Evolutionary conservation across 37 sponge, comb jelly and placozoan species (phyloP).

Genomic region (Geodia barretti): DNA sequence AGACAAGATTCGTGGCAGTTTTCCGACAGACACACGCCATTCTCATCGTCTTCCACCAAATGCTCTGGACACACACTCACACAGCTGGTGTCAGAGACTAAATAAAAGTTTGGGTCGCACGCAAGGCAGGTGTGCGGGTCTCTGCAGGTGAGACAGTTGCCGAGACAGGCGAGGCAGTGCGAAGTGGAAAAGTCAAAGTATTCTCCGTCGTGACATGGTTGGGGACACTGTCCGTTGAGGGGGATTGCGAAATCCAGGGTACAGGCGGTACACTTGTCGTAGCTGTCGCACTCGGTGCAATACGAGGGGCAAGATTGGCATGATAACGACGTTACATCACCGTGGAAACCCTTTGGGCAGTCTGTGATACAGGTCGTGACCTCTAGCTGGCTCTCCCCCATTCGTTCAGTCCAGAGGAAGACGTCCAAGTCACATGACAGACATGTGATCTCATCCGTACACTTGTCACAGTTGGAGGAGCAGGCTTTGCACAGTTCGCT

Average conservation of each 20-base stretch:
- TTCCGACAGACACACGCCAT: constrained; percentile 5
- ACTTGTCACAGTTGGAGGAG: constrained; percentile 26
- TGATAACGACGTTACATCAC: not conserved
- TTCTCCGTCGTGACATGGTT: constrained; percentile 27
- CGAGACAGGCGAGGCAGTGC: constrained; percentile 37
- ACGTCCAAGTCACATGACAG: not conserved
- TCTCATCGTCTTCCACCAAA: constrained; percentile 10
- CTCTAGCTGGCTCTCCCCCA: constrained; percentile 8
- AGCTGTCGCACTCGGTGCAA: constrained; percentile 22
- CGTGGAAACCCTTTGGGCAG: constrained; percentile 28
- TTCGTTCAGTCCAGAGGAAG: not conserved
- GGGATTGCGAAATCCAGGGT: constrained; percentile 6
- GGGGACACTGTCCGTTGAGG: constrained; percentile 29
- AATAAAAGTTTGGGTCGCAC: constrained; percentile 27
- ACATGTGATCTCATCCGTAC: constrained; percentile 37
- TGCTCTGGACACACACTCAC: constrained; percentile 34
- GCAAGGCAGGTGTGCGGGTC: constrained; percentile 15
- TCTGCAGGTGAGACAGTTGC: constrained; percentile 21
- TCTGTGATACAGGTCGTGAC: not conserved
- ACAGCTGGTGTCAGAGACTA: constrained; percentile 21
- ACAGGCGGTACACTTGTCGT: constrained; percentile 22
- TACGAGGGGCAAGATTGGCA: constrained; percentile 17
- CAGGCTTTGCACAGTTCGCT: constrained; percentile 4
- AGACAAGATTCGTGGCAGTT: constrained; percentile 50
- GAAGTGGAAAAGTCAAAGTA: constrained; percentile 26